phyloP scores from a whole-genome alignment of 2,888 invertebrate species.

The Icerya purchasi region DNA sequence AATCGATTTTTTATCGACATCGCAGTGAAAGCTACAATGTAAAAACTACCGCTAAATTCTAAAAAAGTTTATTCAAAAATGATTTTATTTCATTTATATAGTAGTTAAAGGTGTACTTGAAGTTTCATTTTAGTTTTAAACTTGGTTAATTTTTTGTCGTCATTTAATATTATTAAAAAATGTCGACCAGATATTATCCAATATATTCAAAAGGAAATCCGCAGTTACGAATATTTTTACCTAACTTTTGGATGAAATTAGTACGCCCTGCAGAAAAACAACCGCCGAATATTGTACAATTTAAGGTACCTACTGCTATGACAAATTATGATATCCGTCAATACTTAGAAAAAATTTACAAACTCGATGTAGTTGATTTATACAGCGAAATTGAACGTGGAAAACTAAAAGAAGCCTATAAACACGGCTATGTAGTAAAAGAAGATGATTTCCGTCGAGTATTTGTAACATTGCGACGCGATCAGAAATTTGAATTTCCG shows the following conservation, averaged over 20 bases:
- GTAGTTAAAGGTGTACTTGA: not conserved
- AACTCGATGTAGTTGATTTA: conserved; percentile 55
- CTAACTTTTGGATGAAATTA: conserved; percentile 94
- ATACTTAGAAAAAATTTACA: conserved; percentile 89
- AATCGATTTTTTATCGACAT: too few relatives aligned
- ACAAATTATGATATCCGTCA: conserved; percentile 70
- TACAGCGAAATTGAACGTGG: conserved; percentile 52
- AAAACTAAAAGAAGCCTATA: conserved; percentile 24
- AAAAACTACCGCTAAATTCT: too few relatives aligned
- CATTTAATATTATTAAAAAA: not conserved
- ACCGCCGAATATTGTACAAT: conserved; percentile 62
- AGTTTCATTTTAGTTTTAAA: not conserved
- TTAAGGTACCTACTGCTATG: conserved; percentile 87
- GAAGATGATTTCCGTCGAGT: conserved; percentile 65
- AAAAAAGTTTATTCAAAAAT: too few relatives aligned
- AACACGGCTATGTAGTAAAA: conserved; percentile 43
- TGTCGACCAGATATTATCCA: conserved; percentile 37
- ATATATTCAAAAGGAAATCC: conserved; percentile 79
- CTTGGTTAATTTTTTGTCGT: not conserved
- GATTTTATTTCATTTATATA: not conserved
- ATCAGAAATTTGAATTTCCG: conserved; percentile 52
- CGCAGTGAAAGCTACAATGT: too few relatives aligned
- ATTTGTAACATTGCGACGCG: conserved; percentile 52
- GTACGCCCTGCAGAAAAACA: conserved; percentile 41
- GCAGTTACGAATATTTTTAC: conserved; percentile 76